phyloP scores from a whole-genome alignment of 2,797 vertebrate species.

The Onychomys arenicola region DNA sequence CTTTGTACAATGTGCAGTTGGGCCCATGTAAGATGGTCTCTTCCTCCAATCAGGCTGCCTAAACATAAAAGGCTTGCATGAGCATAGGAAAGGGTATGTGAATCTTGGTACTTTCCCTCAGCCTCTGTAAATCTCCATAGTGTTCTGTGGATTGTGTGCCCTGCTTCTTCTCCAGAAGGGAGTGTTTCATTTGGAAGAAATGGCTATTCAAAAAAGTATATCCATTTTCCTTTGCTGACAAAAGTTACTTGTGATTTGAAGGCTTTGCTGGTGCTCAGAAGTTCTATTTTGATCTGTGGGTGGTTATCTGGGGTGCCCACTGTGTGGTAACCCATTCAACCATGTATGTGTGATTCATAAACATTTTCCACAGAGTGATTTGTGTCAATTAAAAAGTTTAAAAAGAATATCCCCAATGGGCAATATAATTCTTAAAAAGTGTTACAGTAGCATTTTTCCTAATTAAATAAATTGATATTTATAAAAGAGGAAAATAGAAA shows the following conservation, averaged over 20 bases:
- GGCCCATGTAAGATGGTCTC: background rate
- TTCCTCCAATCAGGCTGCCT: background rate
- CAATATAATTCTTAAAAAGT: conserved; percentile 28
- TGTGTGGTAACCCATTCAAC: background rate
- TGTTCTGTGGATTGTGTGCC: too few relatives aligned
- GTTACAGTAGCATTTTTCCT: conserved; percentile 45
- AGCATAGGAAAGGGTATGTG: background rate
- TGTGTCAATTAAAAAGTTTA: conserved; percentile 45
- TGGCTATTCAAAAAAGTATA: background rate
- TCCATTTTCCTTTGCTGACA: background rate
- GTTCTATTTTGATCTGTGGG: background rate
- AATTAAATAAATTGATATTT: conserved; percentile 48
- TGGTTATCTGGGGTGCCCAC: background rate
- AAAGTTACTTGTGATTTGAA: background rate
- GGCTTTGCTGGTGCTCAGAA: background rate
- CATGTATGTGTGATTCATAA: background rate
- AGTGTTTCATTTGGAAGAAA: background rate
- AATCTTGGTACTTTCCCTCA: background rate
- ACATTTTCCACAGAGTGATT: background rate
- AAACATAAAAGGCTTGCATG: background rate
- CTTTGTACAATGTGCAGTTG: background rate
- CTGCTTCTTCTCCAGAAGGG: background rate
- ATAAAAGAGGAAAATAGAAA: conserved; percentile 39
- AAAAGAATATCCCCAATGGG: conserved; percentile 17
- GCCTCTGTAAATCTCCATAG: background rate